Evolutionary conservation across 1,140 invertebrate species (phyloP).

Genomic region (Panagrolaimus sp.): DNA sequence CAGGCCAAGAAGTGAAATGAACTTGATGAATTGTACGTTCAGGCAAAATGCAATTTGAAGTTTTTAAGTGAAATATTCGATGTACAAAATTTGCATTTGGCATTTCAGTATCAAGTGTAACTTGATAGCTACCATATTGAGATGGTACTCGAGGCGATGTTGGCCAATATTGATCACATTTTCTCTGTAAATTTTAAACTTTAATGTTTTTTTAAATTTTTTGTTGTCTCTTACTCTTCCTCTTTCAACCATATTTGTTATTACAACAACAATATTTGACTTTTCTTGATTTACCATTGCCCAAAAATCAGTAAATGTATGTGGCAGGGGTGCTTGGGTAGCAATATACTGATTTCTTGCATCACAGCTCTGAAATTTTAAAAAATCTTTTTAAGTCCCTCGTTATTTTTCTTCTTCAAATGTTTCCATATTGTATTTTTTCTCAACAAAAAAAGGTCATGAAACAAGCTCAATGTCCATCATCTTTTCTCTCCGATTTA

Average conservation of each 20-base stretch:
- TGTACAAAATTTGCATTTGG: constrained; percentile 52
- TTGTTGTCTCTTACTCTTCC: constrained; percentile 58
- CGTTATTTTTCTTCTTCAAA: too few relatives aligned
- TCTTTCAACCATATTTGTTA: constrained; percentile 77
- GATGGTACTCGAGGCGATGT: constrained; percentile 19
- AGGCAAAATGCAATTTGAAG: constrained; percentile 45
- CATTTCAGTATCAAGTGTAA: constrained; percentile 38
- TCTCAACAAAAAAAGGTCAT: too few relatives aligned
- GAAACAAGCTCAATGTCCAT: too few relatives aligned
- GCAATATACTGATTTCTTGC: constrained; percentile 70
- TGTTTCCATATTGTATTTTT: too few relatives aligned
- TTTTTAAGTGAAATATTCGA: constrained; percentile 40
- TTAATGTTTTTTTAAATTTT: not conserved
- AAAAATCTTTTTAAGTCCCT: too few relatives aligned
- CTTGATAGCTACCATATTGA: constrained; percentile 35
- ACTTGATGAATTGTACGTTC: constrained; percentile 85
- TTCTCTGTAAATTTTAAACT: constrained; percentile 34
- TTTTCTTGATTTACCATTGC: constrained; percentile 78
- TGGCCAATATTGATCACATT: constrained; percentile 53
- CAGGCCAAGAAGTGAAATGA: constrained; percentile 95
- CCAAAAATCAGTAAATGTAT: constrained; percentile 85
- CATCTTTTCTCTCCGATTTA: too few relatives aligned
- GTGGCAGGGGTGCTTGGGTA: constrained; percentile 79
- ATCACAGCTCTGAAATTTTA: constrained; percentile 47
- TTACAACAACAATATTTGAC: constrained; percentile 77